These are phyloP conservation scores for Helicolenus hilgendorfi DNA, from an alignment of 2,797 vertebrate species.

Conservation along the genomic window DNA sequence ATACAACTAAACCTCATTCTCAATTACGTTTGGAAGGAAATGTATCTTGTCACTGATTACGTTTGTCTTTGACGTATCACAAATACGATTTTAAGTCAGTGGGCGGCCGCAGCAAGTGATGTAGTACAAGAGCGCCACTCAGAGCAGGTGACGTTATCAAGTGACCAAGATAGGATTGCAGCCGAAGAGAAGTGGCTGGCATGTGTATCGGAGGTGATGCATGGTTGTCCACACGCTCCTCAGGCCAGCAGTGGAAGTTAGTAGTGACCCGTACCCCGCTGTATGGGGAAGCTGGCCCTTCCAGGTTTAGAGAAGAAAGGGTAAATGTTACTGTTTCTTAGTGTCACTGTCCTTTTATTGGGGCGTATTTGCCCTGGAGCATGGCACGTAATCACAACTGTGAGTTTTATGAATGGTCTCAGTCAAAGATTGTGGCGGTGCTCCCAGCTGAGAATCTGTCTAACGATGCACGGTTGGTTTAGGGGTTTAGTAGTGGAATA, in stretches of 20 bases:
- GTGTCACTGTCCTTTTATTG: constrained; percentile 4
- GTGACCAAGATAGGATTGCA: neutral
- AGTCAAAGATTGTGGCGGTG: constrained; percentile 25
- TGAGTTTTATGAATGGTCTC: constrained; percentile 50
- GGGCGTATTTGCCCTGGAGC: constrained; percentile 25
- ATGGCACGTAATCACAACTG: constrained; percentile 20
- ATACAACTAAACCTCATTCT: too few relatives aligned
- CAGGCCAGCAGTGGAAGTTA: neutral
- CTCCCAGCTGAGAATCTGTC: constrained; percentile 38
- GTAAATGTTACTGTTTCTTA: neutral
- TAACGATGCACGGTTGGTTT: neutral
- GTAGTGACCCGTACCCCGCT: neutral
- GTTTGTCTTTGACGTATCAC: too few relatives aligned
- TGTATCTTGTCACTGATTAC: too few relatives aligned
- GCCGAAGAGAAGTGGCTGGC: neutral
- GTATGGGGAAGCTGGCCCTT: neutral
- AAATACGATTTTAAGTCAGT: too few relatives aligned
- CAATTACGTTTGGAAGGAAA: too few relatives aligned
- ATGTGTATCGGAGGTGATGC: neutral
- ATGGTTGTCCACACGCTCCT: neutral
- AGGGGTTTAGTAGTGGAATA: constrained; percentile 37
- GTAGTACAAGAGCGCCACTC: too few relatives aligned
- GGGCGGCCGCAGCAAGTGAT: too few relatives aligned
- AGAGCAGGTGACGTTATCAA: too few relatives aligned
- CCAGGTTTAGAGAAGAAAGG: neutral